Percentiles rank a stretch among this genome's conserved stretches.
Conservation (phyloP, 2,113 vertebrate genomes). For the Hydrochoerus hydrochaeris region DNA sequence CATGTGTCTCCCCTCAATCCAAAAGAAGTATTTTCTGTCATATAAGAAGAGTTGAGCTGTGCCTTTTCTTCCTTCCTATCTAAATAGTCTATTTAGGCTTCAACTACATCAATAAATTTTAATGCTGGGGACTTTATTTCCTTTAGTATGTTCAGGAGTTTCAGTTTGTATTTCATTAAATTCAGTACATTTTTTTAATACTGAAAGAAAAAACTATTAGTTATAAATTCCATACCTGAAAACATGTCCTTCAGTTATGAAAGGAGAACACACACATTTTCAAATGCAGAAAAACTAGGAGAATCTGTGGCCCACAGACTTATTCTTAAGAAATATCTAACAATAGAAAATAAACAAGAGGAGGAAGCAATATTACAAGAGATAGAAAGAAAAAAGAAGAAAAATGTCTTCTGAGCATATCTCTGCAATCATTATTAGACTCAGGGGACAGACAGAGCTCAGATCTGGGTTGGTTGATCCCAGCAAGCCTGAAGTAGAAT, state of each 20-base stretch:
- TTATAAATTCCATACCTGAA: background rate
- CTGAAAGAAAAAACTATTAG: background rate
- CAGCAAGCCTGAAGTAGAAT: background rate
- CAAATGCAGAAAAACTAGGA: background rate
- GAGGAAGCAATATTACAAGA: background rate
- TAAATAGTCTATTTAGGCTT: background rate
- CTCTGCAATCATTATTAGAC: background rate
- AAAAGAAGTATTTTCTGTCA: conserved; percentile 43
- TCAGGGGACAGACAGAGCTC: background rate
- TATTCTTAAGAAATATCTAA: background rate
- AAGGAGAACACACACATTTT: background rate
- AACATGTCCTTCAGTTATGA: conserved; percentile 25
- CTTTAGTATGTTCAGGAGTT: background rate
- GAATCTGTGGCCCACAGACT: background rate
- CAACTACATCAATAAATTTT: background rate
- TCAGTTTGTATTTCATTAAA: background rate
- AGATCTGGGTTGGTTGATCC: background rate
- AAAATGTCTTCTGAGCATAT: background rate
- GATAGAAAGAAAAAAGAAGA: background rate
- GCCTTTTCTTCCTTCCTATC: background rate
- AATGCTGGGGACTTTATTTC: background rate
- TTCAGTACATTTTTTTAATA: background rate
- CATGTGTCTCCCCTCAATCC: background rate
- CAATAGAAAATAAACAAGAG: background rate
- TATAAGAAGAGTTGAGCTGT: background rate